A percentile compares a stretch with the other conserved stretches of the same genome.
phyloP scores from a whole-genome alignment of 2,888 invertebrate genomes.

The Hyposoter didymator region DNA sequence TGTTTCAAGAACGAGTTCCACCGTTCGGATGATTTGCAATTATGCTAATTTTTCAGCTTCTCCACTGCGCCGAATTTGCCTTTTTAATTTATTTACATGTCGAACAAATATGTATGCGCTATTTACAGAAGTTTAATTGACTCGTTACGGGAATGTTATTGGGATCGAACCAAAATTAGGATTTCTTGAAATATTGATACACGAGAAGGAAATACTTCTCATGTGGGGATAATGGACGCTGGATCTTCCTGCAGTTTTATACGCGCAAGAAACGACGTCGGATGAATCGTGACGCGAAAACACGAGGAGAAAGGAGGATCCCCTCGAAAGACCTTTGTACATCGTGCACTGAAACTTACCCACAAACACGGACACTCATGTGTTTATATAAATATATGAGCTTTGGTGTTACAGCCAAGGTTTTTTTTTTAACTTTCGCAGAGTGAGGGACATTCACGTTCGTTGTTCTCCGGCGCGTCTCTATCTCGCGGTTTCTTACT shows the following conservation, averaged over 20 bases:
- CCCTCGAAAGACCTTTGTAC: conserved; percentile 79
- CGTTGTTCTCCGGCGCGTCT: too few relatives aligned
- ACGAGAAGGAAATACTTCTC: conserved; percentile 18
- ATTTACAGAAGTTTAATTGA: conserved; percentile 7
- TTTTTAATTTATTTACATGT: conserved; percentile 7
- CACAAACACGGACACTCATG: background rate
- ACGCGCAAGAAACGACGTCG: conserved; percentile 61
- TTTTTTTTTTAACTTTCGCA: conserved; percentile 36
- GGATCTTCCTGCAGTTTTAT: conserved; percentile 62
- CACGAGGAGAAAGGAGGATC: conserved; percentile 80
- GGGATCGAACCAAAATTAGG: background rate
- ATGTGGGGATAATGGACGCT: conserved; percentile 9
- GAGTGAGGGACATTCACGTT: conserved; percentile 47
- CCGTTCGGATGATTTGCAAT: conserved; percentile 46
- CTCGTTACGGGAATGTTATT: conserved; percentile 17
- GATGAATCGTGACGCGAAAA: conserved; percentile 77
- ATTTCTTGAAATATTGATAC: conserved; percentile 5
- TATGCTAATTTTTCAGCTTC: conserved; percentile 29
- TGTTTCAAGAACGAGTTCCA: conserved; percentile 28
- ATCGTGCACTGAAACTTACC: conserved; percentile 40
- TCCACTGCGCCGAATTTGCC: background rate
- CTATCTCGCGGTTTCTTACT: conserved; percentile 27
- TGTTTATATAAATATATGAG: background rate
- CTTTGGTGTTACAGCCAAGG: conserved; percentile 58
- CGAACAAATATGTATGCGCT: background rate